A percentile compares a stretch with the other conserved stretches of the same genome.
phyloP scores from a whole-genome alignment of 2,797 vertebrate species.

The Gymnoscopelus microlampas region DNA sequence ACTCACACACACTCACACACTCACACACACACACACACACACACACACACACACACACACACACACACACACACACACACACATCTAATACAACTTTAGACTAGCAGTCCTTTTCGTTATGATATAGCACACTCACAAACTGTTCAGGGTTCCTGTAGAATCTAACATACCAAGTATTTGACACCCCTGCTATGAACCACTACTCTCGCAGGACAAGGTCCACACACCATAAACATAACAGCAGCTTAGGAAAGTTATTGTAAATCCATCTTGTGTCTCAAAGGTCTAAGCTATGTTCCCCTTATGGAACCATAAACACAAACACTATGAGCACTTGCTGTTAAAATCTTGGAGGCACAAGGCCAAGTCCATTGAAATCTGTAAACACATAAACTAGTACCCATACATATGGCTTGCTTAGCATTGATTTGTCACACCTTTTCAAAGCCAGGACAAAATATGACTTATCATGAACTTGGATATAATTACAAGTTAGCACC shows the following conservation, averaged over 20 bases:
- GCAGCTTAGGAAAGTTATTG: slow-evolving; percentile 21
- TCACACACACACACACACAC: background rate
- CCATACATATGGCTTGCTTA: too few species aligned
- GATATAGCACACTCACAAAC: too few species aligned
- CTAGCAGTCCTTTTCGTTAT: background rate
- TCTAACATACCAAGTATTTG: background rate
- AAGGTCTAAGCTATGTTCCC: slow-evolving; percentile 46
- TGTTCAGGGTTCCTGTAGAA: background rate
- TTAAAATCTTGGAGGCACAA: background rate
- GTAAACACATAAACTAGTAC: too few species aligned
- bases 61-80: background rate
- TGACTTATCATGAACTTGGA: too few species aligned
- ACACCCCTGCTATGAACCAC: slow-evolving; percentile 1
- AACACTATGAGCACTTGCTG: background rate
- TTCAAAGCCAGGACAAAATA: too few species aligned
- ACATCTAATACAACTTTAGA: background rate
- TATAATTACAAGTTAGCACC: too few species aligned
- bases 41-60: background rate
- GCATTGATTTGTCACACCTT: too few species aligned
- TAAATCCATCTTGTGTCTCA: slow-evolving; percentile 42
- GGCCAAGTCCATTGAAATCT: background rate
- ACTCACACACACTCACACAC: background rate
- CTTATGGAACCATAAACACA: slow-evolving; percentile 49
- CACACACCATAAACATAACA: slow-evolving; percentile 59
- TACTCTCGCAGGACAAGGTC: slow-evolving; percentile 61